phyloP scores from a whole-genome alignment of 1,140 invertebrate genomes.

The Pygmarrhopalites habei region DNA sequence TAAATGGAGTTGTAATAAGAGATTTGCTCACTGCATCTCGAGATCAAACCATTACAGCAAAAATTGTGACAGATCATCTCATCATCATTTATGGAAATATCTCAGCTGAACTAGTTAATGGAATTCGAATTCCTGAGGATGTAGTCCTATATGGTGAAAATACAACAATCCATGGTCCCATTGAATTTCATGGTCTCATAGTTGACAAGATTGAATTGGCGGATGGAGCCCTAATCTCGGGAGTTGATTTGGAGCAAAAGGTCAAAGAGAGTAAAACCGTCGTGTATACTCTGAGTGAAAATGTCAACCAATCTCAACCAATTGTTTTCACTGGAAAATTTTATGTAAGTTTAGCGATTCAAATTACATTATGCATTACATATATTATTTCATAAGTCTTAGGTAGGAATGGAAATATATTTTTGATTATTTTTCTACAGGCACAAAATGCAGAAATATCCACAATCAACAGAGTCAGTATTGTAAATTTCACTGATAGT shows the following conservation, averaged over 20 bases:
- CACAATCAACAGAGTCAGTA: neutral
- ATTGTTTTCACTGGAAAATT: too few species aligned
- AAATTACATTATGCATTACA: too few species aligned
- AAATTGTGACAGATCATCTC: neutral
- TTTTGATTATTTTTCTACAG: too few species aligned
- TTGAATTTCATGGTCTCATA: neutral
- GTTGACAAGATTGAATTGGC: neutral
- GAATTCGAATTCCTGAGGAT: neutral
- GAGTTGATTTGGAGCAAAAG: neutral
- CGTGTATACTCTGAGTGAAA: neutral
- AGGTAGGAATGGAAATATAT: too few species aligned
- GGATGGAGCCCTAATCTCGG: neutral
- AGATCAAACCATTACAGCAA: neutral
- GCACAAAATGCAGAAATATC: neutral
- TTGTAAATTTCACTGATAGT: neutral
- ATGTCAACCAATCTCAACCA: neutral
- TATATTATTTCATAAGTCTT: too few species aligned
- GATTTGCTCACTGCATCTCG: neutral
- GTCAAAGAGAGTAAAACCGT: neutral
- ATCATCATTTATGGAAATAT: neutral
- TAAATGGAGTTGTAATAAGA: neutral
- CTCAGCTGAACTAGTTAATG: neutral
- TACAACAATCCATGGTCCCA: neutral
- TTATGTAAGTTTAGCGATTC: too few species aligned
- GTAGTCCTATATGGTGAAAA: neutral